Conservation (phyloP, 2,888 invertebrate genomes). For the Petrolisthes cinctipes region DNA sequence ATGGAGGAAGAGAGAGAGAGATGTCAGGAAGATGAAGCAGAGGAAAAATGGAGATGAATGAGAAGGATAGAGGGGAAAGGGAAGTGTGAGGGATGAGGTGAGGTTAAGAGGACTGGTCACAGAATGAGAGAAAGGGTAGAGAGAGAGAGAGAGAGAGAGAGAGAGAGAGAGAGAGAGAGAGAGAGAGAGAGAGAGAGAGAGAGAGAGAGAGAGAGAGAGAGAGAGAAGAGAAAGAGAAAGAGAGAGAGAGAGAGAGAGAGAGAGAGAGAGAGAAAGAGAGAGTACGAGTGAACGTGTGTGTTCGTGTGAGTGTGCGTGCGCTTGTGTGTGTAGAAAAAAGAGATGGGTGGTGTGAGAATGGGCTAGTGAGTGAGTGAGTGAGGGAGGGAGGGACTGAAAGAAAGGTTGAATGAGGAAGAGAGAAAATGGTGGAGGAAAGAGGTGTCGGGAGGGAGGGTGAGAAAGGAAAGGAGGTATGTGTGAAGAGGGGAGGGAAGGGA, state of each 20-base stretch:
- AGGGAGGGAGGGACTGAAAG: background rate
- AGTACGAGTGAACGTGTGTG: background rate
- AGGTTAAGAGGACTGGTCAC: background rate
- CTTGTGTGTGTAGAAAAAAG: background rate
- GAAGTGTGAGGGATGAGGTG: background rate
- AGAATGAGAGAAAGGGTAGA: background rate
- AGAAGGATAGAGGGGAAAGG: background rate
- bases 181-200: background rate
- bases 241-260: background rate
- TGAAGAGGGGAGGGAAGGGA: no score
- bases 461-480: background rate
- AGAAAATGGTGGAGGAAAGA: background rate
- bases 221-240: background rate
- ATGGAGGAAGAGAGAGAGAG: no score
- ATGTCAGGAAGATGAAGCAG: no score
- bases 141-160: background rate
- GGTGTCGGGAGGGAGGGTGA: background rate
- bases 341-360: background rate
- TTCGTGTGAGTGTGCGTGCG: background rate
- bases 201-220: no score
- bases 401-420: conserved; percentile 2
- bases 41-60: background rate
- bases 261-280: background rate
- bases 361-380: background rate
- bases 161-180: background rate